Base-by-base conservation (phyloP, 2,797 vertebrate species). In the Crocidura indochinensis region DNA sequence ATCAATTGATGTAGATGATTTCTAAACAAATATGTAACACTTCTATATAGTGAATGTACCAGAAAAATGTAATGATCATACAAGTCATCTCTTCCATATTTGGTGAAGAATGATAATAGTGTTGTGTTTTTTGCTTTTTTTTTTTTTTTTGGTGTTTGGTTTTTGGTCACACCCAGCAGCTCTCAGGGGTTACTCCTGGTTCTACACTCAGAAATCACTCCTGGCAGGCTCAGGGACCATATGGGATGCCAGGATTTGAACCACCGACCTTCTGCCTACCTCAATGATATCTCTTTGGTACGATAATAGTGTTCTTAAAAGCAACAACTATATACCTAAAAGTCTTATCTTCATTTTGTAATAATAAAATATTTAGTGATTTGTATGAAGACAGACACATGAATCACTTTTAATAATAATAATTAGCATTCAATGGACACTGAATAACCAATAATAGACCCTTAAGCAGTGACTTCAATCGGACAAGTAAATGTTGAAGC, bases 331-430 rank as follows among this genome's bases (percentile, higher is more conserved):
- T 67, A 27, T 78, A 79, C 74, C 67, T 90, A 31, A 87, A 26
- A 62, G 22, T 0, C 17, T 72, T 78, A 49, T 31, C 75, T 27
- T 53, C 10, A 85, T 78, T 3, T 71, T 88, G 67, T 31, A 82
- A 71, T 31, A 75, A 90, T 17, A 53, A n/a, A 69, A 68, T 24
- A 69, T 76, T 73, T 80, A 77, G 8, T 78, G 74, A 92, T 38
- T 64, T 60, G 56, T 5, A 49, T 78, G 56, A 85, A 92, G 72
- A 81, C 8, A 31, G 69, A 79, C 10, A 49, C 8, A 9, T 69
- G 12, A 83, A 65, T 29, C 9, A 26, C 29, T 84, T 81, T 29
- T 65, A 76, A 46, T 72, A 67, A 81, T 27, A 60, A 60, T 38
- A 4, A 10, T 19, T 56, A 10, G 73, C 80, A 29, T 72, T 60